Percentiles rank a stretch among this genome's conserved stretches.
Evolutionary conservation across 2,888 invertebrate species (phyloP).

Genomic region (Pseudanteris insignis): DNA sequence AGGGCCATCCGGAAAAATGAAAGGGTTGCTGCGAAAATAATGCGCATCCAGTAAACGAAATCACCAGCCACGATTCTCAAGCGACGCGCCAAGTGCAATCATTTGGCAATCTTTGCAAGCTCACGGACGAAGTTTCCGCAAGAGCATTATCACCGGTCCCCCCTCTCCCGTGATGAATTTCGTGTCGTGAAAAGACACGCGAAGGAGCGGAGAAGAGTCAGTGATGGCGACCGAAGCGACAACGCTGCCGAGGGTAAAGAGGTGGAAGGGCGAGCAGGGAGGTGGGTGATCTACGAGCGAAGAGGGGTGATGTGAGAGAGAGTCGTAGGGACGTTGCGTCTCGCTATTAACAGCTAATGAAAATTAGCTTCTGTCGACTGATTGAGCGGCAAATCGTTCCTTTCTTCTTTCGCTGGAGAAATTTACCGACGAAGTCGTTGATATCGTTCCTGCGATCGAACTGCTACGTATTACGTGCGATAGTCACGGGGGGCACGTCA

Average conservation of each 20-base stretch:
- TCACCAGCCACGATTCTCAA: slow-evolving; percentile 16
- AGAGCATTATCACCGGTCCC: slow-evolving; percentile 40
- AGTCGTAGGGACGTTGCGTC: slow-evolving; percentile 36
- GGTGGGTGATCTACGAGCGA: slow-evolving; percentile 31
- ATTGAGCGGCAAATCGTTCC: slow-evolving; percentile 66
- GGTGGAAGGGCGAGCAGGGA: slow-evolving; percentile 26
- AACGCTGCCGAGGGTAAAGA: no score
- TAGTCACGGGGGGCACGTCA: slow-evolving; percentile 16
- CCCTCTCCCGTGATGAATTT: slow-evolving; percentile 37
- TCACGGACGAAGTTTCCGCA: slow-evolving; percentile 38
- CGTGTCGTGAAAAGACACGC: slow-evolving; percentile 40
- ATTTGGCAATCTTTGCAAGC: slow-evolving; percentile 44
- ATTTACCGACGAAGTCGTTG: slow-evolving; percentile 53
- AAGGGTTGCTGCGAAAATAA: slow-evolving; percentile 7
- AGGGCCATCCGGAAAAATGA: no score
- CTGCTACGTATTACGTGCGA: no score
- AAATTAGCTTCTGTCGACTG: slow-evolving; percentile 66
- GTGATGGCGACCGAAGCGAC: slow-evolving; percentile 25
- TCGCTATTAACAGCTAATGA: slow-evolving; percentile 66
- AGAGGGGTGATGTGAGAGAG: slow-evolving; percentile 43
- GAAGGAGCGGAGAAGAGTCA: slow-evolving; percentile 44
- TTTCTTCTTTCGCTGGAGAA: slow-evolving; percentile 61
- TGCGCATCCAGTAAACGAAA: slow-evolving; percentile 24
- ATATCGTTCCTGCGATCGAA: slow-evolving; percentile 46
- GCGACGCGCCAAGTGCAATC: slow-evolving; percentile 34